Evolutionary conservation across 2,113 vertebrate species (phyloP).

Genomic region (Hemiprocne comata): DNA sequence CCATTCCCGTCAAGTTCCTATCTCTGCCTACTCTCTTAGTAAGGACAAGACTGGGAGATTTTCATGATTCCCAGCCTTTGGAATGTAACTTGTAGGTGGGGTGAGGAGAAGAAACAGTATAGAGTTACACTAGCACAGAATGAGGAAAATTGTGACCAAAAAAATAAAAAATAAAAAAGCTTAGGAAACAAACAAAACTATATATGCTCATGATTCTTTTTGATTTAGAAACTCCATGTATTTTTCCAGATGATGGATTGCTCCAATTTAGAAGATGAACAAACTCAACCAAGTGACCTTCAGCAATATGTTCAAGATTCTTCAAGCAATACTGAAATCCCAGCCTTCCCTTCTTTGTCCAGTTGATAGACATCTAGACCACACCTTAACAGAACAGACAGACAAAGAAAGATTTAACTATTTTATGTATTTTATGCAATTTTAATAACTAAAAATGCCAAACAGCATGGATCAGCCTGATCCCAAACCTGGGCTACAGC

Average conservation of each 20-base stretch:
- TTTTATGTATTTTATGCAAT: not conserved
- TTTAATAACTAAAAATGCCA: not conserved
- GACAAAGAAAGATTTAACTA: not conserved
- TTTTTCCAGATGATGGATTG: not conserved
- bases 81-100: not conserved
- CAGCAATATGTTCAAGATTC: not conserved
- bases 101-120: not conserved
- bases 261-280: not conserved
- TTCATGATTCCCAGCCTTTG: not conserved
- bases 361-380: not conserved
- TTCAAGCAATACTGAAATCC: not conserved
- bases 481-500: not conserved
- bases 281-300: not conserved
- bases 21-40: not conserved
- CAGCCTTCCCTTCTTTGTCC: not conserved
- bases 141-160: not conserved
- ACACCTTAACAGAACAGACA: not conserved
- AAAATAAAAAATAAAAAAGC: not conserved
- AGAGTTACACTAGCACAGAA: not conserved
- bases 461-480: not conserved
- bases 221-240: not conserved
- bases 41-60: not conserved
- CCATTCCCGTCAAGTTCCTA: not conserved
- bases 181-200: not conserved
- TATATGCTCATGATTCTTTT: not conserved